Evolutionary conservation across 2,888 invertebrate species (phyloP).

Genomic region (Machimus atricapillus): DNA sequence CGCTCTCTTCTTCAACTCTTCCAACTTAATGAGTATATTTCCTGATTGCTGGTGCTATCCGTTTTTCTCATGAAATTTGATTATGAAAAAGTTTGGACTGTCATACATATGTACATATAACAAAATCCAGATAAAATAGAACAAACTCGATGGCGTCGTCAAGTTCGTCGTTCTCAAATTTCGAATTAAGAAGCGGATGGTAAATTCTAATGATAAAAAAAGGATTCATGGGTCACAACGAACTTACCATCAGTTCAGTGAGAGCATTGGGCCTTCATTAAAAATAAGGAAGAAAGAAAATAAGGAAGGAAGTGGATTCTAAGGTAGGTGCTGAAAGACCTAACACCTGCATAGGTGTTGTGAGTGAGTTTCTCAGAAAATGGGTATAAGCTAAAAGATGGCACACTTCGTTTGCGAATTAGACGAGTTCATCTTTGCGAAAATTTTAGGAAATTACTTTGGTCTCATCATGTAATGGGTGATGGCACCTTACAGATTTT

Average conservation of each 20-base stretch:
- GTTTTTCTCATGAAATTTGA: background rate
- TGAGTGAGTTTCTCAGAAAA: background rate
- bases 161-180: background rate
- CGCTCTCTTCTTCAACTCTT: background rate
- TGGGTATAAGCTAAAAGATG: background rate
- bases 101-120: no score
- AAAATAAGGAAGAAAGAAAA: background rate
- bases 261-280: background rate
- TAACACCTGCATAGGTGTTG: background rate
- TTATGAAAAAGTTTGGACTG: background rate
- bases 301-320: background rate
- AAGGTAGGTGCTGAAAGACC: background rate
- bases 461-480: background rate
- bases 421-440: slow-evolving; percentile 2
- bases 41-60: background rate
- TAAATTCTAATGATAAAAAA: background rate
- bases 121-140: background rate
- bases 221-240: background rate
- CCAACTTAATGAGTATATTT: background rate
- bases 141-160: background rate
- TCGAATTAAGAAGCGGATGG: background rate
- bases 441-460: slow-evolving; percentile 25
- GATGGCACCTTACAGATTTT: background rate
- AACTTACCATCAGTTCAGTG: background rate
- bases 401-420: background rate